Base-by-base conservation (phyloP, 2,113 vertebrate species). In the Camelus dromedarius region DNA sequence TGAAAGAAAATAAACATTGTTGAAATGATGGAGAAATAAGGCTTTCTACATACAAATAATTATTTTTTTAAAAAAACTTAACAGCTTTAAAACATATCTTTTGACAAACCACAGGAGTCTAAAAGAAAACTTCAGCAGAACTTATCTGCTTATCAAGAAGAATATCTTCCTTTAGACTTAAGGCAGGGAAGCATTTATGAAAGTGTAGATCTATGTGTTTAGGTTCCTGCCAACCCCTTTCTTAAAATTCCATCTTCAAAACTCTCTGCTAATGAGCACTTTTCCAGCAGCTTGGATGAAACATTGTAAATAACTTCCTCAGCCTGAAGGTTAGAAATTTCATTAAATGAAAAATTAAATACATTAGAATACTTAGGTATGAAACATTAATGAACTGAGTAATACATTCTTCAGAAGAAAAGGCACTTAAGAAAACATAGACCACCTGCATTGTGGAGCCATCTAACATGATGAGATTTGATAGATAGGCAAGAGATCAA, bases 291-390 rank as follows among this genome's bases (percentile, higher is more conserved):
- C 64, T 70, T 92, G 73, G 73, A 93, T 95, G 82, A 96, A 95
- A 93, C 58, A 50, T 82, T 97, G 64, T 95, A 73, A 94, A 46
- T 95, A 96, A 94, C 91, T 95, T 94, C 67, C 56, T 96, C 76
- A 91, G 85, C 94, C 62, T 93, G 76, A 95, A 97, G 95, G 86
- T 91, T 97, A 86, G 77, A 96, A 96, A 97, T 97, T 98, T 98
- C 85, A 95, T 96, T 97, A 97, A 97, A 98, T 98, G 94, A 98
- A 97, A 98, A 97, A 98, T 97, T 95, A 96, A 97, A 92, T 96
- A 97, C 88, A 90, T 96, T 97, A 96, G 67, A 93, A 97, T 97
- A 93, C 72, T 91, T 97, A 97, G 84, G 38, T 89, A 96, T 98
- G 94, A 98, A 98, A 97, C 95, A 97, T 97, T 97, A 97, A 97